A percentile compares a stretch with the other conserved stretches of the same genome.
phyloP scores from a whole-genome alignment of 2,113 vertebrate species.

The Petrocephalus microphthalmus region DNA sequence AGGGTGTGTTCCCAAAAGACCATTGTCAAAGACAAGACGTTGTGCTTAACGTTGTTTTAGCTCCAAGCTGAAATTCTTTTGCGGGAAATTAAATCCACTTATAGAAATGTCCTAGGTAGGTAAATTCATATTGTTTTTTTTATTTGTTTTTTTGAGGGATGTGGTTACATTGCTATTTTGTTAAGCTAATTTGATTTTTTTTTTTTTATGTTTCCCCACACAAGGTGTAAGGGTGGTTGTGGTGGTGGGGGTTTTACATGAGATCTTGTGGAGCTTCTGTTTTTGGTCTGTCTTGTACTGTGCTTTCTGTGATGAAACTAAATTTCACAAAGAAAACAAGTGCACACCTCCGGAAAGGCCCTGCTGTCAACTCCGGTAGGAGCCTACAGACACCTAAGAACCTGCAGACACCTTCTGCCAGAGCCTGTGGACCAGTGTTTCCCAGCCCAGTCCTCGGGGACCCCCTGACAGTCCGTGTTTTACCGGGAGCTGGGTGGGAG shows the following conservation, averaged over 20 bases:
- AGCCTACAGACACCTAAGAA: background rate
- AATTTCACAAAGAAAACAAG: background rate
- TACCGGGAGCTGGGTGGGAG: too few relatives aligned
- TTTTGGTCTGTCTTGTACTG: constrained; percentile 42
- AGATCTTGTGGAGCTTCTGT: constrained; percentile 31
- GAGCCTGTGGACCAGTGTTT: background rate
- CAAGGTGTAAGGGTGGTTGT: constrained; percentile 29
- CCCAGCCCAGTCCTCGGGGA: background rate
- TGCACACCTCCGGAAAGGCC: background rate
- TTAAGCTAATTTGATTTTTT: constrained; percentile 39
- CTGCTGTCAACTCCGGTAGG: background rate
- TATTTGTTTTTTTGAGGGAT: constrained; percentile 29
- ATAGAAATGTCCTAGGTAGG: constrained; percentile 34
- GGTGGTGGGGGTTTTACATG: background rate
- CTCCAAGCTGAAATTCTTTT: constrained; percentile 33
- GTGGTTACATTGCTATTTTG: constrained; percentile 25
- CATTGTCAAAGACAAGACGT: constrained; percentile 58
- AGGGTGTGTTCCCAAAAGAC: constrained; percentile 56
- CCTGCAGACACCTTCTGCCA: background rate
- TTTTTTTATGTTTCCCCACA: constrained; percentile 30
- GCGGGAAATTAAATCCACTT: constrained; percentile 27
- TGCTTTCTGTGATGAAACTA: constrained; percentile 17
- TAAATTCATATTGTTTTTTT: constrained; percentile 19
- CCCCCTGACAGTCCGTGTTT: background rate
- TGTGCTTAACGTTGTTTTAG: constrained; percentile 35